Evolutionary conservation across 1,140 invertebrate species (phyloP), one percentile per base, ranked within the genome.

Genomic region (Orius insidiosus): DNA sequence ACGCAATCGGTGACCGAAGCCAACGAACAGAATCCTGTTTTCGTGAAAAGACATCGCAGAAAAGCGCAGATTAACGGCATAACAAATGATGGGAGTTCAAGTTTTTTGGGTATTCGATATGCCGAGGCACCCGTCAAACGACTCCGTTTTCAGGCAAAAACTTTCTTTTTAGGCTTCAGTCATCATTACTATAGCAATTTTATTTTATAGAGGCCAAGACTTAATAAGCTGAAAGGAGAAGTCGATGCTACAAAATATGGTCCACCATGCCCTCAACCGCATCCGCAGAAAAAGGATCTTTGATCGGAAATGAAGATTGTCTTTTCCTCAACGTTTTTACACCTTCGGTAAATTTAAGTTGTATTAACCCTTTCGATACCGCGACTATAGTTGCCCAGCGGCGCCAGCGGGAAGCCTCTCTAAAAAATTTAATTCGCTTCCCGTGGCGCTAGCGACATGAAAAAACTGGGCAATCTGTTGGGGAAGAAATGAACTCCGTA

Each of bases 321-420:
- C 68, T 92, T 5, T 78, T 79, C 57, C 63, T 93, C 10, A 89
- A 88, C 58, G 73, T 92, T 2, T 85, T 80, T 56, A 76, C 80
- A 11, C 74, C 76, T 48, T 31, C 47, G 13, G 54, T 62, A 36
- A 51, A n/a, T n/a, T n/a, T n/a, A n/a, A n/a, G n/a, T n/a, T n/a
- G n/a, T n/a, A n/a, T n/a, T n/a, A n/a, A n/a, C n/a, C n/a, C n/a
- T n/a, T n/a, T n/a, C n/a, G n/a, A n/a, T n/a, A n/a, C n/a, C n/a
- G n/a, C n/a, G n/a, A n/a, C n/a, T n/a, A n/a, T n/a, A n/a, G n/a
- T n/a, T n/a, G n/a, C n/a, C n/a, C n/a, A n/a, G n/a, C n/a, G n/a
- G n/a, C n/a, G n/a, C n/a, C n/a, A n/a, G n/a, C n/a, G n/a, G n/a
- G n/a, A n/a, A n/a, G n/a, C n/a, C n/a, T n/a, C n/a, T n/a, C n/a